These are phyloP conservation scores for Micoletzkya japonica DNA, from an alignment of 2,888 invertebrate species.

Conservation along the genomic window DNA sequence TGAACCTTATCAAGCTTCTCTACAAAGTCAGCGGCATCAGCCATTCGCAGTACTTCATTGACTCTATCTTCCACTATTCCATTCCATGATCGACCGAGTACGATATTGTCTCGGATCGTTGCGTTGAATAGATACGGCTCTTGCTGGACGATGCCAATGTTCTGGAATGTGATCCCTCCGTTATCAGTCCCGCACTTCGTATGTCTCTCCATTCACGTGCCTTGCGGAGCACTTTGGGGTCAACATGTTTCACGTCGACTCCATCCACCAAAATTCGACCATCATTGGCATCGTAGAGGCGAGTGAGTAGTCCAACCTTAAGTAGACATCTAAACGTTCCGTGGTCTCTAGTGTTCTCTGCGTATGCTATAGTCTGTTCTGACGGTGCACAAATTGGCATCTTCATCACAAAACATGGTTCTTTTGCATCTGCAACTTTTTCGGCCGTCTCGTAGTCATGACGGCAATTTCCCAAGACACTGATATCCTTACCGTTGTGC, in stretches of 20 bases:
- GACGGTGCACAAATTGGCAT: neutral
- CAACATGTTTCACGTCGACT: neutral
- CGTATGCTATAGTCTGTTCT: too few species aligned
- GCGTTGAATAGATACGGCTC: constrained; percentile 31
- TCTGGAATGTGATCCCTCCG: neutral
- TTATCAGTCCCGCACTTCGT: neutral
- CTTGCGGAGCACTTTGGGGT: neutral
- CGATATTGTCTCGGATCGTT: constrained; percentile 29
- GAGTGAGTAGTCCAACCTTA: constrained; percentile 8
- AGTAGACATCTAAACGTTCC: neutral
- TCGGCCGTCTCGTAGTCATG: too few species aligned
- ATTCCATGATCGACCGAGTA: constrained; percentile 12
- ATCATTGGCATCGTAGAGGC: neutral
- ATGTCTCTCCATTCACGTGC: neutral
- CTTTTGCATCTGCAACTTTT: too few species aligned
- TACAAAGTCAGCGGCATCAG: constrained; percentile 12
- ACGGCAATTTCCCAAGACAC: too few species aligned
- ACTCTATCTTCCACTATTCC: neutral
- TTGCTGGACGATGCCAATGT: constrained; percentile 32
- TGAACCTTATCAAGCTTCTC: constrained; percentile 10
- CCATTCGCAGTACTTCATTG: neutral
- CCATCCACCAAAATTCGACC: constrained; percentile 10
- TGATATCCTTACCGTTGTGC: too few species aligned
- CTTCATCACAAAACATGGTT: too few species aligned
- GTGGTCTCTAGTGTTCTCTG: too few species aligned